A percentile compares a stretch with the other conserved stretches of the same genome.
phyloP scores from a whole-genome alignment of 2,113 vertebrate genomes.

The Cyanoramphus novaezelandiae region DNA sequence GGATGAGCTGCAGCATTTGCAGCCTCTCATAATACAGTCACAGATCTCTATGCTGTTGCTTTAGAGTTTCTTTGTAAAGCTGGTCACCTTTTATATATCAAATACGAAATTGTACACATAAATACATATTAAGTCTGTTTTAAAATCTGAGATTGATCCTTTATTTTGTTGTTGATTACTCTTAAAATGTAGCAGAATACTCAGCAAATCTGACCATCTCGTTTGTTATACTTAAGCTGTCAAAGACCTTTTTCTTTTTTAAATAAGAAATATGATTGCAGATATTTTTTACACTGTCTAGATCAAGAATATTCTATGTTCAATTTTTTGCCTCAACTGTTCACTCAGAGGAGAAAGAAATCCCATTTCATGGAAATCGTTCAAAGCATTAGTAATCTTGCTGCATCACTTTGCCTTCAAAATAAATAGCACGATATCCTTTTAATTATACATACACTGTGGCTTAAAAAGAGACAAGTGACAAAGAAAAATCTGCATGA shows the following conservation, averaged over 20 bases:
- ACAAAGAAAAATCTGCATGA: neutral
- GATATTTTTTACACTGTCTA: neutral
- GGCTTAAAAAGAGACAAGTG: neutral
- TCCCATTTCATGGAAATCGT: constrained; percentile 5
- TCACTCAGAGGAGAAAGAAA: neutral
- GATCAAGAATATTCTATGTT: neutral
- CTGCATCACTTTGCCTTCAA: neutral
- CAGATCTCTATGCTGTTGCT: neutral
- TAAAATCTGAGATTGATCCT: neutral
- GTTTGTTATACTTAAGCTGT: neutral
- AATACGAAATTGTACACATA: neutral
- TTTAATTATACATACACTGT: constrained; percentile 29
- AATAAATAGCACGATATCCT: constrained; percentile 22
- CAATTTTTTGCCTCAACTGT: neutral
- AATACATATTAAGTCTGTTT: neutral
- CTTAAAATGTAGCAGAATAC: neutral
- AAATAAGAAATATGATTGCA: neutral
- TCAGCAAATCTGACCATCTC: neutral
- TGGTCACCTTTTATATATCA: neutral
- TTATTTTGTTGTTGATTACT: neutral
- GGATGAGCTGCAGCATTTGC: neutral
- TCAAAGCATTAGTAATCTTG: neutral
- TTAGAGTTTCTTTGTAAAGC: neutral
- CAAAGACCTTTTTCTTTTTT: neutral
- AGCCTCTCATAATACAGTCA: neutral